Base-by-base conservation (phyloP, 2,888 invertebrate genomes). In the Agriopis leucophaearia region DNA sequence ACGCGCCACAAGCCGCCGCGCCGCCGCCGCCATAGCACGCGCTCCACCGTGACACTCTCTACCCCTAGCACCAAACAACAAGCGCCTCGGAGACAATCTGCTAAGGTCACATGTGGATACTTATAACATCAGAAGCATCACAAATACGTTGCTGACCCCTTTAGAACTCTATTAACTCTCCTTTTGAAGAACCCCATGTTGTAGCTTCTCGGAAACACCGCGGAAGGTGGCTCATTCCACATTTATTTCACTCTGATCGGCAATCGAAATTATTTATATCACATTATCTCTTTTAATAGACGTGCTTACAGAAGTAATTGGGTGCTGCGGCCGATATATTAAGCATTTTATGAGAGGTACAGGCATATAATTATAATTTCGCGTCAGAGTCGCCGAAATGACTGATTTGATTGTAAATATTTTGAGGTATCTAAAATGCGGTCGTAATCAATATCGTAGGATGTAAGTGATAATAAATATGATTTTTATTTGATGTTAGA, bases 1-100 rank as follows among this genome's bases (percentile, higher is more conserved):
- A 98, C 83, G 95, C 96, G 64, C 96, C 96, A 71, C 95, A 95
- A 73, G 74, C 89, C 56, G 76, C 89, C 78, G 88, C 90, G 78
- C 87, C 89, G 72, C 87, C 88, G 84, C 90, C 89, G 61, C 83
- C 91, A 68, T 81, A 83, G 80, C 83, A 65, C 67, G 56, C 66
- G n/a, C 38, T 8, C 16, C 6, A 8, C 1, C 45, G 45, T 10
- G 45, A 57, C 8, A 10, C 44, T 15, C n/a, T 57, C 27, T 57
- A 36, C 57, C 45, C 10, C 8, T 40, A 45, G 36, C 42, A 42
- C 42, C 55, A 44, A 15, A 8, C 55, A 9, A n/a, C 8, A 8
- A 12, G 3, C 1, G n/a, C 13, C 16, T 8, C 8, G 9, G 13
- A 8, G 10, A 15, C 5, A 9, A 40, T 52, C 8, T 15, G 38